phyloP scores from a whole-genome alignment of 2,113 vertebrate species.

The Thamnaconus septentrionalis region DNA sequence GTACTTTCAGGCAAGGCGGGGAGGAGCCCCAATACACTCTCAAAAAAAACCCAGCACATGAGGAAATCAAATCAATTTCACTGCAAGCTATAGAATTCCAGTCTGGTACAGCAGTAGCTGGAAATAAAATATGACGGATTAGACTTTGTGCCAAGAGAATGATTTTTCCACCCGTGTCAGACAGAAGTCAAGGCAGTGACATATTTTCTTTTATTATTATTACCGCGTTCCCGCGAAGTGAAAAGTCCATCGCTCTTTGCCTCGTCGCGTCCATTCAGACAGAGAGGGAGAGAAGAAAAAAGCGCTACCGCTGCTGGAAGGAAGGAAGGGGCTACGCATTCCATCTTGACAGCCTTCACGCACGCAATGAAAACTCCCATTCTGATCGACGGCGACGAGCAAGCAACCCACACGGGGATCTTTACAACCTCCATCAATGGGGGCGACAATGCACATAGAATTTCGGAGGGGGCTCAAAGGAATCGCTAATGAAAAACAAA shows the following conservation, averaged over 20 bases:
- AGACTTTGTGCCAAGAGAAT: conserved; percentile 57
- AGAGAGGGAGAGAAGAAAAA: background rate
- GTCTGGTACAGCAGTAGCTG: conserved; percentile 57
- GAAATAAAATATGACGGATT: conserved; percentile 69
- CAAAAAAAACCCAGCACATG: conserved; percentile 34
- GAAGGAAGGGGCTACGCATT: conserved; percentile 26
- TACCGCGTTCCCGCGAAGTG: conserved; percentile 32
- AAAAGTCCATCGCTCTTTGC: conserved; percentile 31
- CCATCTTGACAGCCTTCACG: conserved; percentile 30
- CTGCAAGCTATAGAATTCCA: conserved; percentile 60
- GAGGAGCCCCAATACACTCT: conserved; percentile 33
- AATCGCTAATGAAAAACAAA: conserved; percentile 65
- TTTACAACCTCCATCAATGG: conserved; percentile 48
- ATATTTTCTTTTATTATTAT: conserved; percentile 51
- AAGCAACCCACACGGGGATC: conserved; percentile 23
- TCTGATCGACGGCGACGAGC: conserved; percentile 38
- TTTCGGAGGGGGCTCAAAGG: conserved; percentile 53
- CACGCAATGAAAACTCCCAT: conserved; percentile 29
- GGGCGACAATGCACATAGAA: conserved; percentile 44
- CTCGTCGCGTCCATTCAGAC: conserved; percentile 13
- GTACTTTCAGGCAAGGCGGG: conserved; percentile 29
- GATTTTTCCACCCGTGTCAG: conserved; percentile 55
- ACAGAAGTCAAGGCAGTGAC: conserved; percentile 42
- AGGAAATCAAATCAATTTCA: conserved; percentile 73
- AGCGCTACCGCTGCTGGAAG: conserved; percentile 24